Conservation (phyloP, 2,888 invertebrate genomes). For the Mythimna vitellina region DNA sequence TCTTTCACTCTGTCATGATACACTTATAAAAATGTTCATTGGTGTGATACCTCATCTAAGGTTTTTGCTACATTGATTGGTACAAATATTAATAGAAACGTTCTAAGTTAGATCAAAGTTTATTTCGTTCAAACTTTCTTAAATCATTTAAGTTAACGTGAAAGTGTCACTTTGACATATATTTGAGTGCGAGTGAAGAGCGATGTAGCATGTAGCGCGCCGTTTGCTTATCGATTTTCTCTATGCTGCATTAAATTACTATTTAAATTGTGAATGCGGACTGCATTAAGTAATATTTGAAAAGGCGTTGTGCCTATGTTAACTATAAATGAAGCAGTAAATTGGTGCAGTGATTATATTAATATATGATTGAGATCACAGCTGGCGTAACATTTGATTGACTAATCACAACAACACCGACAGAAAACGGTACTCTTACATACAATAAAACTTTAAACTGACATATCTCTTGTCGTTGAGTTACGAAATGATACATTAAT, state of each 20-base stretch:
- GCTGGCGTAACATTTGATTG: slow-evolving; percentile 46
- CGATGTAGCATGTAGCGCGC: slow-evolving; percentile 85
- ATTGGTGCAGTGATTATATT: slow-evolving; percentile 63
- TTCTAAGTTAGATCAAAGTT: slow-evolving; percentile 54
- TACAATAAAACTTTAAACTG: slow-evolving; percentile 24
- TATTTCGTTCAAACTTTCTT: slow-evolving; percentile 59
- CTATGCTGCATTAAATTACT: slow-evolving; percentile 88
- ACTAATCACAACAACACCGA: slow-evolving; percentile 36
- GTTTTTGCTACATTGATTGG: slow-evolving; percentile 66
- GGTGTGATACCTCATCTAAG: slow-evolving; percentile 72
- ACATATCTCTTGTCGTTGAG: slow-evolving; percentile 30
- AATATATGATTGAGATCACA: slow-evolving; percentile 55
- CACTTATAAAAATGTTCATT: slow-evolving; percentile 71
- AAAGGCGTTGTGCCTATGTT: slow-evolving; percentile 74
- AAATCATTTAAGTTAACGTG: slow-evolving; percentile 68
- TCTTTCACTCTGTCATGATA: slow-evolving; percentile 74
- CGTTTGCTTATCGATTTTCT: slow-evolving; percentile 90
- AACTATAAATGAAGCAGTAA: slow-evolving; percentile 68
- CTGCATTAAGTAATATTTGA: slow-evolving; percentile 73
- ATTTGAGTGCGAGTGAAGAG: slow-evolving; percentile 78
- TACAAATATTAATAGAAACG: slow-evolving; percentile 64
- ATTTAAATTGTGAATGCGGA: slow-evolving; percentile 85
- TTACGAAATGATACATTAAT: slow-evolving; percentile 50
- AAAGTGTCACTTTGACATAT: slow-evolving; percentile 78
- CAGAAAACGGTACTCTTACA: slow-evolving; percentile 23